Evolutionary conservation across 2,113 vertebrate species (phyloP).

Genomic region (Budorcas taxicolor): DNA sequence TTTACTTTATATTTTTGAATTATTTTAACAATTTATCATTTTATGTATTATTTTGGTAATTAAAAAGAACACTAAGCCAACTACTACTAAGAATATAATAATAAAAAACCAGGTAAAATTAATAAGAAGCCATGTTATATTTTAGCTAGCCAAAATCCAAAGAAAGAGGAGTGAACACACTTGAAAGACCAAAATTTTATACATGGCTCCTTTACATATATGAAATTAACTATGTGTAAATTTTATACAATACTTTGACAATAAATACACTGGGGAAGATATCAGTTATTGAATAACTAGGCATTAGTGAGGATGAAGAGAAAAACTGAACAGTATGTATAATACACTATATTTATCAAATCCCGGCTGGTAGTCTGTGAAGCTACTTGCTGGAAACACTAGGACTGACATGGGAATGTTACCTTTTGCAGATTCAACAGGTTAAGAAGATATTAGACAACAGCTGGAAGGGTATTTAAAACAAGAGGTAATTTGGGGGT

Average conservation of each 20-base stretch:
- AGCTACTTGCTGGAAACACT: background rate
- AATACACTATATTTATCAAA: background rate
- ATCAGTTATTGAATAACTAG: background rate
- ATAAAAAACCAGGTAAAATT: background rate
- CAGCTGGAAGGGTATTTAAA: background rate
- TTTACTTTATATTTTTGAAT: conserved; percentile 34
- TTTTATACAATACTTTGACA: background rate
- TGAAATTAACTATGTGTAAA: background rate
- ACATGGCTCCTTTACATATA: background rate
- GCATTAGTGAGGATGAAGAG: background rate
- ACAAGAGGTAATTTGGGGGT: conserved; percentile 1
- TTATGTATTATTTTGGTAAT: background rate
- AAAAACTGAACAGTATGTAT: background rate
- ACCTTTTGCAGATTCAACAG: background rate
- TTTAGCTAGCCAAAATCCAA: background rate
- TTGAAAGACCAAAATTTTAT: background rate
- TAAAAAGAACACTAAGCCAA: background rate
- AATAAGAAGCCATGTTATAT: background rate
- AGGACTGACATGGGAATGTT: background rate
- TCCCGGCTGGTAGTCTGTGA: background rate
- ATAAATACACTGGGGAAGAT: background rate
- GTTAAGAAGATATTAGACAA: background rate
- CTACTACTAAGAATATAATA: background rate
- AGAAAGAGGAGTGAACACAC: background rate
- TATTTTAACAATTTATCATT: background rate